Conservation (phyloP, 2,113 vertebrate species). For the Gavialis gangeticus region DNA sequence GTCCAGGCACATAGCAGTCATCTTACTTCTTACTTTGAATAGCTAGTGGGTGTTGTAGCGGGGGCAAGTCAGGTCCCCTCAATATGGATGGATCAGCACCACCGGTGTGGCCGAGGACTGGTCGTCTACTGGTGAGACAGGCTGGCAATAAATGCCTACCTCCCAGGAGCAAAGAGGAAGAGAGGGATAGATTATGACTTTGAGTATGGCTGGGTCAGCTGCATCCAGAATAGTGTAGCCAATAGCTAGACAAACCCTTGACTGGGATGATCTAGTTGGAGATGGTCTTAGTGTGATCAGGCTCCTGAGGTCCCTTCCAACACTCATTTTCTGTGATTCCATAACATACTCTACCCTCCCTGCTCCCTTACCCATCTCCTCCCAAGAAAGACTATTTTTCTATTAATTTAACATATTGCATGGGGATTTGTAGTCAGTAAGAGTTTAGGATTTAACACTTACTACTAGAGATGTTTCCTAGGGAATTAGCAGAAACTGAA, state of each 20-base stretch:
- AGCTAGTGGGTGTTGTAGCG: background rate
- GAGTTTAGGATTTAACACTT: background rate
- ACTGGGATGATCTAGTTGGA: background rate
- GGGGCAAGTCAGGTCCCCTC: background rate
- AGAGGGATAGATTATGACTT: fast-evolving
- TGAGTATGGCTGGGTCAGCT: background rate
- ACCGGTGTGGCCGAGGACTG: fast-evolving
- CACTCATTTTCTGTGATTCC: no score
- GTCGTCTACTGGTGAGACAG: background rate
- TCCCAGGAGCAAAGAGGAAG: fast-evolving
- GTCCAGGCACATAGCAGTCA: fast-evolving
- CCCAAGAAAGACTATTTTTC: background rate
- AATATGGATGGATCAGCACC: fast-evolving
- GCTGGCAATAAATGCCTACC: fast-evolving
- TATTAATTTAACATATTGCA: background rate
- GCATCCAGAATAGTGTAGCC: background rate
- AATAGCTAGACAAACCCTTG: background rate
- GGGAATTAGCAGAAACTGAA: background rate
- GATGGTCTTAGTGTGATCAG: no score
- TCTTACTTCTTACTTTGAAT: background rate
- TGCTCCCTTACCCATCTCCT: no score
- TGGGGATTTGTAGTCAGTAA: background rate
- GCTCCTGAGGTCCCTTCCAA: background rate
- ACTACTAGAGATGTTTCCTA: background rate
- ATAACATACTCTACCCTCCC: no score